Base-by-base conservation (phyloP, 1,140 invertebrate species). In the Drosophila ananassae region DNA sequence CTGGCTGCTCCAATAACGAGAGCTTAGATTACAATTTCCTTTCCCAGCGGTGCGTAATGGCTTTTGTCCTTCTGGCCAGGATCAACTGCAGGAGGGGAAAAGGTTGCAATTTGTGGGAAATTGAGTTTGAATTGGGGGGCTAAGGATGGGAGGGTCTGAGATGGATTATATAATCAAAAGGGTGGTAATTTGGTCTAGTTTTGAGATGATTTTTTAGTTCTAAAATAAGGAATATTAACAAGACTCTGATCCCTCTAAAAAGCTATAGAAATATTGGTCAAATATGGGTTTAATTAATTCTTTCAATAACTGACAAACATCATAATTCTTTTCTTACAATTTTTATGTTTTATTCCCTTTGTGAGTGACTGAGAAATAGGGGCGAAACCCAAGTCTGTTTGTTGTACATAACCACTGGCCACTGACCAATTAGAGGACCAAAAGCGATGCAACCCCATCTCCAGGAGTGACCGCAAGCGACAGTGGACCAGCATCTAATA, bases 21-120 rank as follows among this genome's bases (percentile, higher is more conserved):
- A 61, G 77, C 82, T 87, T 79, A 75, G 82, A 87, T 87, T 87
- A 87, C 82, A 87, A 84, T 87, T 73, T 89, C 83, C 61, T 81
- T 73, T 89, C 83, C 61, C 76, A 87, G 84, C 84, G 75, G 79
- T 76, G 83, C 79, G 79, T 85, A 85, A 85, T 87, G 82, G 78
- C 78, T 68, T 85, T 82, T 71, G 64, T 32, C 41, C 51, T 61
- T 30, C 21, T 10, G 24, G 3, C 22, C 22, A 13, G 24, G 12
- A 30, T 24, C n/a, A 63, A 64, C 25, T 44, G 51, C n/a, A 34
- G 34, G n/a, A 4, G 28, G 56, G 56, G 12, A 34, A 34, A 17
- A 22, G 63, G 39, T 68, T 61, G 69, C 24, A 32, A 24, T 47
- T 34, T 51, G 53, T 22, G 66, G 67, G 30, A 46, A 67, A 69